Base-by-base conservation (phyloP, 1,140 invertebrate genomes). In the Lerema accius region DNA sequence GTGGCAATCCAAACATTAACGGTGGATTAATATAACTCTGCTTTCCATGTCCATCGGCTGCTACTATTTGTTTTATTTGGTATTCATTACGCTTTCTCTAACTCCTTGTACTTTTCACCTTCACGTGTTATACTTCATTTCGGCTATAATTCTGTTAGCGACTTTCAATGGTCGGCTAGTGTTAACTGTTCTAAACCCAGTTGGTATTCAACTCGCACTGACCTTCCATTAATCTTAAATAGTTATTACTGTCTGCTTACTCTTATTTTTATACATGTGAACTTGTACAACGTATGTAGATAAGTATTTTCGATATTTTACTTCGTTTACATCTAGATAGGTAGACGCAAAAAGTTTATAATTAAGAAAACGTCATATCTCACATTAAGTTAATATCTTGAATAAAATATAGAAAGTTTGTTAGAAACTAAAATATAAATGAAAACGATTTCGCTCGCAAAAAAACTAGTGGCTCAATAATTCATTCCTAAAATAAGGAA, bases 171-270 rank as follows among this genome's bases (percentile, higher is more conserved):
- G 62, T 63, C 50, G 53, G 45, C 32, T 55, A 28, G 58, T 63
- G 69, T 73, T 65, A 67, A 71, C 17, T 63, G 56, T 37, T 60
- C 39, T 53, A 49, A 50, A 62, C 56, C 37, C 60, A 66, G 46
- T 63, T 61, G 61, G 46, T 55, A 13, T 50, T 40, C 62, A 61
- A 67, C 70, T 62, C 58, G 43, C 62, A 65, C 60, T 80, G 82
- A 84, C 83, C 79, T 88, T 86, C 76, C 75, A 77, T 79, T 74
- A 78, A 85, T 82, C 83, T 81, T 81, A 86, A 88, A 85, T 86
- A 86, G 85, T 81, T 77, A 82, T 75, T 63, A 64, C 63, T 53
- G 58, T 63, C 56, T 37, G 67, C 46, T 26, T 19, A 51, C 17
- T 17, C 32, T 19, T 19, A 23, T 39, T 55, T 42, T 23, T 53